Base-by-base conservation (phyloP, 2,113 vertebrate species). In the Speoplatyrhinus poulsoni region DNA sequence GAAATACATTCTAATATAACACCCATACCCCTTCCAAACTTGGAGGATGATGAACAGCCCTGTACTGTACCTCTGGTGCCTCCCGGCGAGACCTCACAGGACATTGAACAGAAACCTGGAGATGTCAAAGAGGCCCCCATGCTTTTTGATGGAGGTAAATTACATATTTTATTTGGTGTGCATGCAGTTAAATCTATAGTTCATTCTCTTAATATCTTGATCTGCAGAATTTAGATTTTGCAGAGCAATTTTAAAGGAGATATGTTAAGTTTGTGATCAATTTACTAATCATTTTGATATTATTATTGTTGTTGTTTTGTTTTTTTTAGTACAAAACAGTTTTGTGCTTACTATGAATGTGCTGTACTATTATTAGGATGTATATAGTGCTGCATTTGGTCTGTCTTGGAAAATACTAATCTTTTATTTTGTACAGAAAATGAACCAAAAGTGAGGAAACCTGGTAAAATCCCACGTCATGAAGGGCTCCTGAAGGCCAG, bases 381-480 rank as follows among this genome's bases (percentile, higher is more conserved):
- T 19, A 19, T 19, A 19, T 6, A 36, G 41, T 2, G 11, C 15
- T 13, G 15, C 16, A 19, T 41, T 41, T 4, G 36, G 36, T 41
- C 36, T 41, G 4, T 41, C 7, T 41, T 41, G 36, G 7, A 41
- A 41, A 41, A 41, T 41, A 41, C 36, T 41, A 9, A 57, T 9
- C 12, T 58, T 12, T 32, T 33, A 10, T 12, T 0, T 46, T 46
- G 3, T 41, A 12, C 53, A 81, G 73, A 33, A 70, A 77, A 65
- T 3, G 60, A 46, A 8, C 47, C 47, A 4, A 80, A 70, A 61
- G 55, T 47, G 8, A 0, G 19, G 16, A 80, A 58, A 65, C 52
- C 60, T 67, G 88, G 87, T 62, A 95, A 88, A 85, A 95, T 93
- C 65, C 89, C 93, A 67, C 70, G 85, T 3, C 52, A 52, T 16